Evolutionary conservation across 2,797 vertebrate genomes (phyloP).

Genomic region (Nothura maculosa): DNA sequence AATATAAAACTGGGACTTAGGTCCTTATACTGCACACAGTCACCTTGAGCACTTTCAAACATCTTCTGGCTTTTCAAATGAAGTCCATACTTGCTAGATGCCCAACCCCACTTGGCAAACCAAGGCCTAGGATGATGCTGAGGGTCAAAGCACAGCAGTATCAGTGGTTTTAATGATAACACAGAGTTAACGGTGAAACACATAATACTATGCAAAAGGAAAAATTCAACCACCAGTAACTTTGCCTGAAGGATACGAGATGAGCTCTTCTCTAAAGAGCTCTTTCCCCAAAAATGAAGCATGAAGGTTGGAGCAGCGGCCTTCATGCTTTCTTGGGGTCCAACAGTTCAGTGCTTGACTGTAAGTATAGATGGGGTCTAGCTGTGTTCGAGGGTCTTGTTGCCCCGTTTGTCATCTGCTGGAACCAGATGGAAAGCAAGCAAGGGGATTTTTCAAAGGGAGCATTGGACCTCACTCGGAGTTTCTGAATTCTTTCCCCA

Average conservation of each 20-base stretch:
- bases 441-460: not conserved
- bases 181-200: not conserved
- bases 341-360: not conserved
- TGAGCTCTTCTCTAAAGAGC: not conserved
- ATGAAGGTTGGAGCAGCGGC: not conserved
- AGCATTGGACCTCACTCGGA: not conserved
- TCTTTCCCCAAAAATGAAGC: not conserved
- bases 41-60: not conserved
- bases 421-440: not conserved
- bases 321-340: not conserved
- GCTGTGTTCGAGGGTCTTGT: not conserved
- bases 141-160: not conserved
- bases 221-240: not conserved
- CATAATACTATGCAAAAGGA: not conserved
- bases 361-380: not conserved
- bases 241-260: not conserved
- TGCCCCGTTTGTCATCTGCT: not conserved
- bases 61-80: not conserved
- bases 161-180: not conserved
- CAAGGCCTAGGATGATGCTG: rapidly evolving
- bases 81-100: not conserved
- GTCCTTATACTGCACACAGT: not conserved
- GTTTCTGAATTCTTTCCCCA: not conserved
- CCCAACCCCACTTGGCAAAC: not conserved
- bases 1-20: not conserved